A percentile compares a stretch with the other conserved stretches of the same genome.
Evolutionary conservation across 2,113 vertebrate species (phyloP).

Genomic region (Nesoenas mayeri): DNA sequence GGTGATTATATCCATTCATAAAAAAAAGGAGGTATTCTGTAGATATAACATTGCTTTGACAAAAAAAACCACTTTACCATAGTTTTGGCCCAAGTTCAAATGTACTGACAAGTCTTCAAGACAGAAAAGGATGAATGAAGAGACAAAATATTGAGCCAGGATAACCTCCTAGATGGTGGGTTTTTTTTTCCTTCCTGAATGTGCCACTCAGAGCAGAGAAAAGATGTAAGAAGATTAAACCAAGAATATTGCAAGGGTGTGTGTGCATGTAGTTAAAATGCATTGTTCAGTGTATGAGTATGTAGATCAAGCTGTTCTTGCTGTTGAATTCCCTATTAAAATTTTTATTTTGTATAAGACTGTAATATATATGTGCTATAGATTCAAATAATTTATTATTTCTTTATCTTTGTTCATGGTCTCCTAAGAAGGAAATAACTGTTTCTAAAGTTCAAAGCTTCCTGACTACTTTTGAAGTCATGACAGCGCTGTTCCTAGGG

Average conservation of each 20-base stretch:
- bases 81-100: background rate
- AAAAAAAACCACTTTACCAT: background rate
- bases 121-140: background rate
- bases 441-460: conserved; percentile 66
- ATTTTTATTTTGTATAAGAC: background rate
- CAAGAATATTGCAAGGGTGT: background rate
- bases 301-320: background rate
- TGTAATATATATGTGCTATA: background rate
- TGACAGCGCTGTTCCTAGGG: conserved; percentile 18
- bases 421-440: conserved; percentile 11
- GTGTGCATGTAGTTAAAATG: background rate
- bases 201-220: background rate
- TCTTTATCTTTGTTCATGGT: conserved; percentile 38
- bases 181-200: background rate
- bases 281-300: background rate
- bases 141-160: background rate
- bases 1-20: background rate
- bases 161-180: background rate
- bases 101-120: background rate
- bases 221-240: background rate
- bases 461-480: conserved; percentile 59
- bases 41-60: background rate
- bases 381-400: conserved; percentile 20
- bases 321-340: background rate
- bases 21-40: background rate